Evolutionary conservation across 1,140 invertebrate species (phyloP), one percentile per base, ranked within the genome.

Genomic region (Aphis gossypii): DNA sequence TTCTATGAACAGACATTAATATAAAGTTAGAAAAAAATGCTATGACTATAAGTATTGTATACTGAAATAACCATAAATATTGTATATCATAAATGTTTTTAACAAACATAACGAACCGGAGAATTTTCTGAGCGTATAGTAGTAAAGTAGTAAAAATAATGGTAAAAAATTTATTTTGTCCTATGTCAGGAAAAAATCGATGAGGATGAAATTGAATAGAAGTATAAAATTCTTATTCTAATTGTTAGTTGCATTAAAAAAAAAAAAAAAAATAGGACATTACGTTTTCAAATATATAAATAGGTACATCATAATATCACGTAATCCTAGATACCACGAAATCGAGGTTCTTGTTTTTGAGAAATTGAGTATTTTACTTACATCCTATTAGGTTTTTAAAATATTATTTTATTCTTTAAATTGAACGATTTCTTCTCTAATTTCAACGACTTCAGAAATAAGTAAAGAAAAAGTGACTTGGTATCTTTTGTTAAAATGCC

Each of bases 51-150:
- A 87, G 30, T 46, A 87, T 25, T 7, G 30, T 30, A 5, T 35
- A 21, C 46, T 46, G 44, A 88, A 88, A 88, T 18, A 48, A 88
- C 46, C 86, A 88, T 88, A 51, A 88, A 89, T 87, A 48, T 48
- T 30, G 44, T 87, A 30, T 48, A n/a, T 48, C 46, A n/a, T 87
- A 87, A 30, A 87, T 48, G 23, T 48, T 51, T 89, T 89, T 51
- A 23, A n/a, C 46, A 38, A 54, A 89, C 46, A 89, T 89, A 89
- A 89, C 46, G 87, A 89, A 89, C 48, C 48, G 87, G 21, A 89
- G n/a, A 54, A 54, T 89, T 54, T 51, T 51, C n/a, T 23, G 48
- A 89, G 48, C n/a, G 25, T 35, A 35, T 35, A 35, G 35, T 89
- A 86, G 23, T 86, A 30, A 44, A 86, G 44, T 30, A 25, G 41